Evolutionary conservation across 1,140 invertebrate species (phyloP), one percentile per base, ranked within the genome.

Genomic region (Sitobion miscanthi): DNA sequence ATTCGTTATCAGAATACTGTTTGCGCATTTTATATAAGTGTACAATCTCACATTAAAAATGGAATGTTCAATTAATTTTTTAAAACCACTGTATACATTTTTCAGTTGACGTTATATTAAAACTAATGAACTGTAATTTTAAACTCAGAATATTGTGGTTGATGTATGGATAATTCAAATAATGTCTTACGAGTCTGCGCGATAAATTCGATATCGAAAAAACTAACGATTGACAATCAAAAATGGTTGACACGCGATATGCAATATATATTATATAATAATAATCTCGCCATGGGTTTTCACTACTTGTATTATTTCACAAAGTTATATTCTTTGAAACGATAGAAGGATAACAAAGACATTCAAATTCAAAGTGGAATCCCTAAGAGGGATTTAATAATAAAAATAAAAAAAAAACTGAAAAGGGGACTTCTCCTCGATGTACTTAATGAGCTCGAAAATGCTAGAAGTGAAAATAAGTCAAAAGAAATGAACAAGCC

Each of bases 401-500:
- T 45, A 90, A 38, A 89, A 21, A 38, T 54, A 89, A 88, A 54
- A 54, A 87, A 89, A 45, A 45, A 45, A 21, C 21, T 89, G 35
- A 38, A 89, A 89, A 42, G 21, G n/a, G 21, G n/a, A 89, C 88
- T n/a, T 42, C 52, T 89, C 7, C 49, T 52, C 20, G 3, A 45
- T 89, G 11, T 38, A 54, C 49, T 35, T 54, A 54, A 89, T n/a
- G 35, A 90, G 14, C 89, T 57, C 20, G 38, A 38, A 90, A 90
- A 69, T 0, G 38, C 35, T 45, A 45, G 52, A 57, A 62, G 35
- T 90, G 88, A 45, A 90, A 90, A 90, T 45, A 57, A 57, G 35
- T 62, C 38, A 90, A 90, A 90, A 62, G 35, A 62, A 90, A 62
- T 62, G 54, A 42, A 90, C 35, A 45, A 90, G 54, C 54, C 54